These are phyloP conservation scores for Thalpophila matura DNA, from an alignment of 2,888 invertebrate species.

Conservation along the genomic window DNA sequence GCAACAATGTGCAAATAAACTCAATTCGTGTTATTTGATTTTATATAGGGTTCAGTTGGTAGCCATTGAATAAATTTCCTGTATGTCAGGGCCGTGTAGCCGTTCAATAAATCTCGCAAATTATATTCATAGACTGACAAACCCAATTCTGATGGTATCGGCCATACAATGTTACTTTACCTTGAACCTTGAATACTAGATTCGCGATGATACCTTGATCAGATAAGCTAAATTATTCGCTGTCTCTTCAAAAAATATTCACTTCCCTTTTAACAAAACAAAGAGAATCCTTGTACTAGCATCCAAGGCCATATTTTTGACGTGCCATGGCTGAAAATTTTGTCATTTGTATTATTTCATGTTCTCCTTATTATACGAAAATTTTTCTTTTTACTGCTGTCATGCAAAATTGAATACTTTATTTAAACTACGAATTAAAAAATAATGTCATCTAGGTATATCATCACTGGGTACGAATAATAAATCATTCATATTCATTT, in stretches of 20 bases:
- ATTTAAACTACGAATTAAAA: no score
- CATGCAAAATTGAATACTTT: neutral
- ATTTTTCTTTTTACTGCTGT: conserved; percentile 1
- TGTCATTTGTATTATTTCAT: conserved; percentile 11
- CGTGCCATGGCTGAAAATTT: conserved; percentile 13
- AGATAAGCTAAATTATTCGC: conserved; percentile 51
- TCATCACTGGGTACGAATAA: no score
- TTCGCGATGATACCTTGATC: conserved; percentile 46
- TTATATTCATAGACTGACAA: conserved; percentile 63
- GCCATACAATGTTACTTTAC: conserved; percentile 38
- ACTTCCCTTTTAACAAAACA: conserved; percentile 38
- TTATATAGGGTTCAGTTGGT: conserved; percentile 58
- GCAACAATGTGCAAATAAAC: conserved; percentile 50
- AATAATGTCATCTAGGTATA: no score
- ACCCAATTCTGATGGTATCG: conserved; percentile 52
- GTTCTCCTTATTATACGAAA: conserved; percentile 1
- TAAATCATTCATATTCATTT: no score
- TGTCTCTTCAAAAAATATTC: conserved; percentile 37
- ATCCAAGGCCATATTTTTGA: conserved; percentile 31
- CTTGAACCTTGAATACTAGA: conserved; percentile 57
- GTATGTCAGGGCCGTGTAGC: conserved; percentile 44
- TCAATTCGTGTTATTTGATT: conserved; percentile 62
- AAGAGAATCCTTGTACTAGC: conserved; percentile 25
- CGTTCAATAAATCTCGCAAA: conserved; percentile 56
- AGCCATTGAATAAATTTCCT: conserved; percentile 64